Conservation (phyloP, 2,888 invertebrate genomes). For the Hydroisotoma schaefferi region DNA sequence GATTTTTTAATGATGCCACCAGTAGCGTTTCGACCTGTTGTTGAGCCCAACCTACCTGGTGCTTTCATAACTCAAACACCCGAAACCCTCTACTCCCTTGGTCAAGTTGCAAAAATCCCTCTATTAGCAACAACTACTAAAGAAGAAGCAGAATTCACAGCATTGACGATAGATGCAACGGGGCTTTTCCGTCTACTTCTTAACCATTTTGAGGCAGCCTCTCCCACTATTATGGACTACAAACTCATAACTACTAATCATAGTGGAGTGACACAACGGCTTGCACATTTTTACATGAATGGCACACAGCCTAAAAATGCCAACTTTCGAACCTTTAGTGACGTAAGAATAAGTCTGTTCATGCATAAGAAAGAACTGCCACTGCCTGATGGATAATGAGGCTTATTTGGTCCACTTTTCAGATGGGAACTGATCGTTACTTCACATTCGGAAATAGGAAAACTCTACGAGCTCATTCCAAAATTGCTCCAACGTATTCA, state of each 20-base stretch:
- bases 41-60: slow-evolving; percentile 31
- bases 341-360: not conserved
- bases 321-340: not conserved
- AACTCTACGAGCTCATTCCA: slow-evolving; percentile 21
- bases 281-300: slow-evolving; percentile 25
- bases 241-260: slow-evolving; percentile 15
- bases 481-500: slow-evolving; percentile 30
- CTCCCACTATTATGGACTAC: slow-evolving; percentile 24
- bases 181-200: slow-evolving; percentile 23
- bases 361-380: not conserved
- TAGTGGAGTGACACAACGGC: slow-evolving; percentile 18
- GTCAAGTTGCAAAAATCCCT: slow-evolving; percentile 35
- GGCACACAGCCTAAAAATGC: slow-evolving; percentile 6
- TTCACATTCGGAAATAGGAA: slow-evolving; percentile 23
- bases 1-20: slow-evolving; percentile 33
- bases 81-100: slow-evolving; percentile 22
- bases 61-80: slow-evolving; percentile 29
- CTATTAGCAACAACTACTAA: slow-evolving; percentile 21
- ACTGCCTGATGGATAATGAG: not conserved
- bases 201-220: slow-evolving; percentile 21
- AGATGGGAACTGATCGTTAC: slow-evolving; percentile 22
- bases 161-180: slow-evolving; percentile 21
- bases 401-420: not conserved
- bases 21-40: slow-evolving; percentile 26
- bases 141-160: slow-evolving; percentile 26